Evolutionary conservation across 2,797 vertebrate genomes (phyloP).

Genomic region (Channallabes apus): DNA sequence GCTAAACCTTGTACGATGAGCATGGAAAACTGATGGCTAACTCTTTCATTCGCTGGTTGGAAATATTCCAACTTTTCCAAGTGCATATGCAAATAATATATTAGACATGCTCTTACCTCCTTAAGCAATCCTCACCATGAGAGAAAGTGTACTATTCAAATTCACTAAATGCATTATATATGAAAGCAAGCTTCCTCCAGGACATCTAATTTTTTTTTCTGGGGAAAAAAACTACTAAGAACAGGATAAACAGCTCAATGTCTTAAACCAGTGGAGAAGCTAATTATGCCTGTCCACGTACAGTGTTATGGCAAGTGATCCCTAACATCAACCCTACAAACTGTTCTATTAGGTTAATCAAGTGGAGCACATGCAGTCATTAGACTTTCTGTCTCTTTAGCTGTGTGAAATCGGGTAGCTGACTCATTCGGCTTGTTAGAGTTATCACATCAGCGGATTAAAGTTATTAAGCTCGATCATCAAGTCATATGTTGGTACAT

Average conservation of each 20-base stretch:
- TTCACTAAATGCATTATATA: not conserved
- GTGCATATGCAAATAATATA: not conserved
- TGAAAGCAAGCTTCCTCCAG: not conserved
- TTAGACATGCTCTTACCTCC: not conserved
- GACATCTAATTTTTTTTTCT: not conserved
- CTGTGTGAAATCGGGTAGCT: not conserved
- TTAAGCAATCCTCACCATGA: not conserved
- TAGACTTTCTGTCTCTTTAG: not conserved
- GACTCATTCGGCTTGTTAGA: not conserved
- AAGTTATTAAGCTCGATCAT: not conserved
- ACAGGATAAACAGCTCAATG: not conserved
- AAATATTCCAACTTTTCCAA: not conserved
- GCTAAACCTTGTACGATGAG: not conserved
- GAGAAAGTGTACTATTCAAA: not conserved
- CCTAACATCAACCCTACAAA: not conserved
- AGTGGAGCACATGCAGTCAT: not conserved
- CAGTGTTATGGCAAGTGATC: not conserved
- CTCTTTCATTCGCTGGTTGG: not conserved
- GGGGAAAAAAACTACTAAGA: not conserved
- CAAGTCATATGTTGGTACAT: not conserved
- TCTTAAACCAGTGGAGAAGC: not conserved
- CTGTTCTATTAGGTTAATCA: not conserved
- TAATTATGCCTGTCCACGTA: not conserved
- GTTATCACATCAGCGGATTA: not conserved
- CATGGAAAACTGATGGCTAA: not conserved